phyloP scores from a whole-genome alignment of 1,140 invertebrate species.

The Meloidogyne hapla region DNA sequence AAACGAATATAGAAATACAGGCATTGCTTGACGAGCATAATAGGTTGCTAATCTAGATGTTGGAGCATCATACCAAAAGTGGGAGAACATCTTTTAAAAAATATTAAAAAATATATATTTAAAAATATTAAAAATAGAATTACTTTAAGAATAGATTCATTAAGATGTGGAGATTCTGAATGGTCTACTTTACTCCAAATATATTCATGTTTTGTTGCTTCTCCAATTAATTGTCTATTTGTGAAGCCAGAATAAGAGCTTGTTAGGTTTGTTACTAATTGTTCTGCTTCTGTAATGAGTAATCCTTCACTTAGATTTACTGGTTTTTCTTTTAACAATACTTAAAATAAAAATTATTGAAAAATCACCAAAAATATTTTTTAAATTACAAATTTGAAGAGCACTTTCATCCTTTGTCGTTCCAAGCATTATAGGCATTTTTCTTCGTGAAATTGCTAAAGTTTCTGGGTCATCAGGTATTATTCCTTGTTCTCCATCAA shows the following conservation, averaged over 20 bases:
- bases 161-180: constrained; percentile 42
- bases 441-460: constrained; percentile 48
- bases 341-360: too few relatives aligned
- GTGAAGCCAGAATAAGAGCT: constrained; percentile 50
- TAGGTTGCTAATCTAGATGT: constrained; percentile 57
- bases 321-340: constrained; percentile 59
- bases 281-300: constrained; percentile 45
- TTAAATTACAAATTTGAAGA: constrained; percentile 49
- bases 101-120: not conserved
- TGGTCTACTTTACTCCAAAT: constrained; percentile 62
- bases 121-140: too few relatives aligned
- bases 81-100: constrained; percentile 59
- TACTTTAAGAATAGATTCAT: constrained; percentile 58
- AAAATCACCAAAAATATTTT: not conserved
- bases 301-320: constrained; percentile 50
- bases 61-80: constrained; percentile 64
- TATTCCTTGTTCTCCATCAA: constrained; percentile 59
- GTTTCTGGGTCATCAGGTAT: constrained; percentile 60
- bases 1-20: constrained; percentile 63
- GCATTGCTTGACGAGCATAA: constrained; percentile 54
- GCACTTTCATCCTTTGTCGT: constrained; percentile 61
- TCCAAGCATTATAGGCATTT: constrained; percentile 54
- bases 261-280: constrained; percentile 58
- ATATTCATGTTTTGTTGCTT: constrained; percentile 63
- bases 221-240: constrained; percentile 58